Percentiles rank a stretch among this genome's conserved stretches.
Conservation (phyloP, 2,888 invertebrate species). For the Branchipolynoe longqiensis region DNA sequence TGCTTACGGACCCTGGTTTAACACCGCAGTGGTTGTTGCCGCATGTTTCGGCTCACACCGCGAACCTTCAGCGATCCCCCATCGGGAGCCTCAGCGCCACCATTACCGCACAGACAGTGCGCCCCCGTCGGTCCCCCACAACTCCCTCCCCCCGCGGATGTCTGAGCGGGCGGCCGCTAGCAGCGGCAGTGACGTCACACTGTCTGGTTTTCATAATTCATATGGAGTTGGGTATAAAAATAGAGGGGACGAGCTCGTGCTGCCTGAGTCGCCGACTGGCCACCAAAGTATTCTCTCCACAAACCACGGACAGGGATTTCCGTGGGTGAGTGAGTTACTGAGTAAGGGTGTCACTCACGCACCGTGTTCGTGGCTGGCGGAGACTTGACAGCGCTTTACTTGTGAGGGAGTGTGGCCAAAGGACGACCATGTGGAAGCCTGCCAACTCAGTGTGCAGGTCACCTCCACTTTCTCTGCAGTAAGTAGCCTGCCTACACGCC, state of each 20-base stretch:
- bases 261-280: neutral
- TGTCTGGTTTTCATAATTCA: constrained; percentile 54
- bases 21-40: too few species aligned
- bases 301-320: too few species aligned
- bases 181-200: constrained; percentile 30
- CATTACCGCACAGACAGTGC: neutral
- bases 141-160: neutral
- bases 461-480: too few species aligned
- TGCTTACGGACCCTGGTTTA: too few species aligned
- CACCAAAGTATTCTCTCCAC: neutral
- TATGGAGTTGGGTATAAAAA: constrained; percentile 39
- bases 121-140: neutral
- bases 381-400: too few species aligned
- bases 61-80: neutral
- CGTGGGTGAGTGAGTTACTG: too few species aligned
- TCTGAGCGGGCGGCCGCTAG: neutral
- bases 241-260: neutral
- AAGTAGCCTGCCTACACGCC: too few species aligned
- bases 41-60: neutral
- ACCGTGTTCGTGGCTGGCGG: too few species aligned
- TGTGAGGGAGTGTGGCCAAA: too few species aligned
- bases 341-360: too few species aligned
- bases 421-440: too few species aligned
- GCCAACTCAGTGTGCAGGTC: too few species aligned
- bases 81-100: neutral